Base-by-base conservation (phyloP, 2,888 invertebrate genomes). In the Pocota personata region DNA sequence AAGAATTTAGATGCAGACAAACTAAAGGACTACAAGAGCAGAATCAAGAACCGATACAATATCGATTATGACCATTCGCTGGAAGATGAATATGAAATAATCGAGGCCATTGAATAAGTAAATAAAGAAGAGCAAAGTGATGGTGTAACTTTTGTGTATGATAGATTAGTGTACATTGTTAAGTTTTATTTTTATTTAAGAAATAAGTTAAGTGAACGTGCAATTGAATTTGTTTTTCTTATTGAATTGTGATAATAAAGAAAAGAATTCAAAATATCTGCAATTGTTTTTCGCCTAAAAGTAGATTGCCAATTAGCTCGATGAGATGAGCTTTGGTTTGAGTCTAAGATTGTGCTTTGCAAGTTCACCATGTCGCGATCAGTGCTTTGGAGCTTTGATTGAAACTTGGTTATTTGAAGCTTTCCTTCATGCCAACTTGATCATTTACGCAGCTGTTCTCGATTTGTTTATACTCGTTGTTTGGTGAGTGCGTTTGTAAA, bases 31-130 rank as follows among this genome's bases (percentile, higher is more conserved):
- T 92, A 92, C 87, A 92, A 92, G 87, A 92, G 92, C 86, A 91
- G 91, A 89, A 92, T 92, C 57, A 92, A 92, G 88, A 92, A 92
- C 75, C 92, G 92, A 90, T 92, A 92, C 88, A 92, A 92, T 83
- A 92, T 92, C 89, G 92, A 92, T 90, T 92, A 92, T 88, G 92
- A 92, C 89, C 91, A 92, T 90, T 91, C 92, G 87, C 89, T 92
- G 87, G 92, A 92, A 87, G 92, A 92, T 89, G 92, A 92, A 90
- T 92, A 92, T 89, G 92, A 92, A 90, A 92, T 92, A 90, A 92
- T 92, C 88, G 92, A 92, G 89, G 92, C 92, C 90, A 91, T 92
- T 88, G 92, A 92, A 89, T 92, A 87, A 37, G 37, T 21, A 16
- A 8, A 21, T 50, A 40, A 4, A 64, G 12, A n/a, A 19, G 19